Evolutionary conservation across 2,113 vertebrate species (phyloP).

Genomic region (Gallinago media): DNA sequence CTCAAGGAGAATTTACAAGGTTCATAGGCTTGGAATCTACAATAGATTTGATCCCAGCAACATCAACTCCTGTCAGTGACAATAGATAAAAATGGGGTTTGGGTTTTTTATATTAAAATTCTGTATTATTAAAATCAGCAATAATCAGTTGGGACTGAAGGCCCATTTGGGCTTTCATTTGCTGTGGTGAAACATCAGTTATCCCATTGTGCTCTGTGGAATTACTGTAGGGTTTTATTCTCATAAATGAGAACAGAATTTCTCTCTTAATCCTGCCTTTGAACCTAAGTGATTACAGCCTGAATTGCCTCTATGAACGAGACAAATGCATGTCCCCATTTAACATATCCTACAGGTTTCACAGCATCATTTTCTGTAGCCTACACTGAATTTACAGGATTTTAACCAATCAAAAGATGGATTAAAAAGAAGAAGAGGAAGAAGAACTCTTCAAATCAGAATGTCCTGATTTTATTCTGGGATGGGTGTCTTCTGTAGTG

Average conservation of each 20-base stretch:
- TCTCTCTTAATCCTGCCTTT: conserved; percentile 26
- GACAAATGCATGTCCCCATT: neutral
- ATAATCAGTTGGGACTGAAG: conserved; percentile 36
- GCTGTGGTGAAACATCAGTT: conserved; percentile 11
- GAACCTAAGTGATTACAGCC: neutral
- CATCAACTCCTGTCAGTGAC: neutral
- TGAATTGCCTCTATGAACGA: conserved; percentile 14
- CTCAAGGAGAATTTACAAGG: neutral
- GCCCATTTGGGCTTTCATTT: conserved; percentile 14
- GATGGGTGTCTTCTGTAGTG: neutral
- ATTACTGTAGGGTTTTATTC: conserved; percentile 25
- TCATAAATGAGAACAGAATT: neutral
- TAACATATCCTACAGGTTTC: neutral
- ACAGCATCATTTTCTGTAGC: neutral
- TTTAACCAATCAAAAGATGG: neutral
- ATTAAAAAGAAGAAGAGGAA: neutral
- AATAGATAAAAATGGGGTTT: neutral
- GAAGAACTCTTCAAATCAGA: neutral
- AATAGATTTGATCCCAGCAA: neutral
- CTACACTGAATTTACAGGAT: neutral
- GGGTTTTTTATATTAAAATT: neutral
- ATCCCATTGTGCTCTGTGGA: conserved; percentile 14
- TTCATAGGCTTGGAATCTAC: neutral
- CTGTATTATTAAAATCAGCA: conserved; percentile 25
- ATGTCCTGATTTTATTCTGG: neutral